Evolutionary conservation across 2,113 vertebrate genomes (phyloP).

Genomic region (Beaufortia kweichowensis): DNA sequence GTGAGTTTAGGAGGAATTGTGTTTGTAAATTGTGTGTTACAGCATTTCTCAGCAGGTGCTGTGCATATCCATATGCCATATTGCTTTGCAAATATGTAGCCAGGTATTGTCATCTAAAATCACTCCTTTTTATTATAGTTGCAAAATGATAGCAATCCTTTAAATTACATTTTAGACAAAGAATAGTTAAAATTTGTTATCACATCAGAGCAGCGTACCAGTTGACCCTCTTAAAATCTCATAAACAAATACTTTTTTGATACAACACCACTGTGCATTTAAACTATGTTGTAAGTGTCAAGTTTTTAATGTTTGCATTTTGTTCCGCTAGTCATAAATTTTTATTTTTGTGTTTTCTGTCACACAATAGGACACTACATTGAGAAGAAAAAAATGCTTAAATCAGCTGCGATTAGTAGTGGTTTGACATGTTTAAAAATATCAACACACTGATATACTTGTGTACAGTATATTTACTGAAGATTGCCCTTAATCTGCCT

Average conservation of each 20-base stretch:
- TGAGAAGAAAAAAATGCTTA: background rate
- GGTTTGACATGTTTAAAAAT: background rate
- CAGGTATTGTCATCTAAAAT: constrained; percentile 17
- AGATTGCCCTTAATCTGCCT: background rate
- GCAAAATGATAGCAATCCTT: background rate
- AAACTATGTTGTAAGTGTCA: background rate
- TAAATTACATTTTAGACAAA: background rate
- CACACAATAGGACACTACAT: background rate
- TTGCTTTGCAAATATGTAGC: constrained; percentile 42
- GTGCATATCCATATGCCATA: constrained; percentile 40
- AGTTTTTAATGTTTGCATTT: constrained; percentile 25
- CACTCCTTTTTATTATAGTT: background rate
- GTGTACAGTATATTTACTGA: background rate
- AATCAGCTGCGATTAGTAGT: background rate
- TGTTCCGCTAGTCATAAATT: background rate
- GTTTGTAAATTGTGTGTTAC: constrained; percentile 20
- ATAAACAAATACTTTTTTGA: background rate
- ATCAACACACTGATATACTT: background rate
- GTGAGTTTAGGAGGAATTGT: background rate
- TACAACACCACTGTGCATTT: background rate
- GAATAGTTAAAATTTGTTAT: background rate
- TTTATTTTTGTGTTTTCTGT: background rate
- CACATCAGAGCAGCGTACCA: background rate
- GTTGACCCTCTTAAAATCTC: background rate
- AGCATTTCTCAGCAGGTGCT: constrained; percentile 33